Evolutionary conservation across 2,113 vertebrate species (phyloP).

Genomic region (Cololabis saira): DNA sequence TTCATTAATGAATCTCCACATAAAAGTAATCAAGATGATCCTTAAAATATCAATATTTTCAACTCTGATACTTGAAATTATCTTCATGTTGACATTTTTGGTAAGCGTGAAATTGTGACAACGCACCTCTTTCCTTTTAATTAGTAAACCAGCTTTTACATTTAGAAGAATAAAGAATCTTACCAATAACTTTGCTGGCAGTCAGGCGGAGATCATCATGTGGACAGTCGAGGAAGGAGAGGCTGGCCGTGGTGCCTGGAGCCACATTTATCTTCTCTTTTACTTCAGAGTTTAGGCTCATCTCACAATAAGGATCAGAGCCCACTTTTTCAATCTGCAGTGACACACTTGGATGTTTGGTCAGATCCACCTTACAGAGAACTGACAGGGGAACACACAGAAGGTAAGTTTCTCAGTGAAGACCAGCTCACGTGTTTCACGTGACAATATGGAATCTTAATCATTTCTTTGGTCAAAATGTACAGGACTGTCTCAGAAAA

Average conservation of each 20-base stretch:
- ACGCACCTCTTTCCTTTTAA: too few relatives aligned
- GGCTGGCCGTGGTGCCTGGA: constrained; percentile 70
- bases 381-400: constrained; percentile 51
- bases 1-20: too few relatives aligned
- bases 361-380: constrained; percentile 83
- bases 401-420: too few relatives aligned
- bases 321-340: constrained; percentile 81
- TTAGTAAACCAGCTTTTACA: background rate
- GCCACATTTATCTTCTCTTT: constrained; percentile 77
- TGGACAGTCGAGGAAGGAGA: constrained; percentile 90
- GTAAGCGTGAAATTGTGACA: too few relatives aligned
- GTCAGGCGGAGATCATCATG: constrained; percentile 82
- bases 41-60: too few relatives aligned
- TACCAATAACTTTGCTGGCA: constrained; percentile 78
- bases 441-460: too few relatives aligned
- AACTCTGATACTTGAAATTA: too few relatives aligned
- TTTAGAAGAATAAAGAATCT: constrained; percentile 1
- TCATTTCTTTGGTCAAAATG: too few relatives aligned
- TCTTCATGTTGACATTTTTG: too few relatives aligned
- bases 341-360: constrained; percentile 68
- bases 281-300: constrained; percentile 82
- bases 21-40: too few relatives aligned
- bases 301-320: constrained; percentile 79
- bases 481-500: too few relatives aligned
- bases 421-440: too few relatives aligned